Percentiles rank a stretch among this genome's conserved stretches.
Evolutionary conservation across 2,797 vertebrate genomes (phyloP).

Genomic region (Petrocephalus schoutedeni): DNA sequence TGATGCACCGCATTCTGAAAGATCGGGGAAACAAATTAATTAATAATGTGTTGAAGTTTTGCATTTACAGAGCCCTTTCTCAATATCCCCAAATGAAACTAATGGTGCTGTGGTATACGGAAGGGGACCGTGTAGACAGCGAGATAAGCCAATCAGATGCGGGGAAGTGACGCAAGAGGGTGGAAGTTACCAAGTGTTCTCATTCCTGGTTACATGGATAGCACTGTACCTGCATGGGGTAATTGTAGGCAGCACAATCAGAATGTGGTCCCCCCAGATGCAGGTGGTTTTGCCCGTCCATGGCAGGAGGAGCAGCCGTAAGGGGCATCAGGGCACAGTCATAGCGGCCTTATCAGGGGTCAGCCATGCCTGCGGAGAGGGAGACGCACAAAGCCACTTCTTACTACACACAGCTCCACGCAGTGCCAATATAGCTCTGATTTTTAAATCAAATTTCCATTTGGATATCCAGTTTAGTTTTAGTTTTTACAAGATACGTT

Average conservation of each 20-base stretch:
- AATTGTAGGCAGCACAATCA: slow-evolving; percentile 58
- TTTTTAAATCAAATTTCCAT: neutral
- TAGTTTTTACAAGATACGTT: neutral
- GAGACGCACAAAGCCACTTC: neutral
- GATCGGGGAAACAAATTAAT: neutral
- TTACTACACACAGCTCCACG: neutral
- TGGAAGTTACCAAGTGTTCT: neutral
- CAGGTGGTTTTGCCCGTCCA: slow-evolving; percentile 84
- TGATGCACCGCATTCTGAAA: slow-evolving; percentile 56
- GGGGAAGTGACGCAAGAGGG: neutral
- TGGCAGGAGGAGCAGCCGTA: slow-evolving; percentile 73
- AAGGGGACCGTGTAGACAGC: neutral
- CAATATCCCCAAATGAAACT: neutral
- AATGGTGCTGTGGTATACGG: neutral
- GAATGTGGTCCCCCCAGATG: slow-evolving; percentile 66
- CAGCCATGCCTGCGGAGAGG: neutral
- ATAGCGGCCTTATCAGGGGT: neutral
- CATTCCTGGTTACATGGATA: neutral
- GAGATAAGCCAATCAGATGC: neutral
- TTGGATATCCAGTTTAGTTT: neutral
- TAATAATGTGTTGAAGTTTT: neutral
- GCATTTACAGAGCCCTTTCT: neutral
- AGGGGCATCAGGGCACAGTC: slow-evolving; percentile 68
- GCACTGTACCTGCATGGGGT: slow-evolving; percentile 38
- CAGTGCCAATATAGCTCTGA: neutral